phyloP scores from a whole-genome alignment of 1,140 invertebrate genomes.

The Anagrus nilaparvatae region DNA sequence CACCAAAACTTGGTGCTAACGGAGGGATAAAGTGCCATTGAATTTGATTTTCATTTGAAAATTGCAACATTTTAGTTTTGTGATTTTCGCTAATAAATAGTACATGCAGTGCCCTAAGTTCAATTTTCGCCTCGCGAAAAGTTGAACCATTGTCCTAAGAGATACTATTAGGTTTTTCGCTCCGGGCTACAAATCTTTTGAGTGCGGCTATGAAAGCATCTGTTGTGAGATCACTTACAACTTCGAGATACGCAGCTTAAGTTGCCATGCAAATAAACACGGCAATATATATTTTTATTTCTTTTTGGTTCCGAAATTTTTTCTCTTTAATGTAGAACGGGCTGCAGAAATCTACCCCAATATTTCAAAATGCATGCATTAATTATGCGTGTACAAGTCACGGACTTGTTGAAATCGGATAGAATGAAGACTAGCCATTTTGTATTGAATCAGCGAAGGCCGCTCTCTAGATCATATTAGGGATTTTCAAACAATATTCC shows the following conservation, averaged over 20 bases:
- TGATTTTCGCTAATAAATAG: neutral
- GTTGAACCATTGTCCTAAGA: neutral
- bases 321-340: too few relatives aligned
- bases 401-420: too few relatives aligned
- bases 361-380: too few relatives aligned
- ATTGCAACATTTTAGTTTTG: neutral
- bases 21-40: neutral
- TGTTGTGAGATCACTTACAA: conserved; percentile 17
- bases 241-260: conserved; percentile 21
- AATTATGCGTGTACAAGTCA: too few relatives aligned
- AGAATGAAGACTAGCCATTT: too few relatives aligned
- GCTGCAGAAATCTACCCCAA: too few relatives aligned
- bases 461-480: too few relatives aligned
- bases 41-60: neutral
- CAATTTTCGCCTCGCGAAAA: conserved; percentile 4
- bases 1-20: neutral
- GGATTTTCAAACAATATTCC: too few relatives aligned
- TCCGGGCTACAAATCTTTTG: neutral
- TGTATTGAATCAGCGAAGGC: too few relatives aligned
- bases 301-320: neutral
- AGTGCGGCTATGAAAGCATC: conserved; percentile 10
- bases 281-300: conserved; percentile 9
- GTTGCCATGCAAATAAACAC: conserved; percentile 19
- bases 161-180: neutral
- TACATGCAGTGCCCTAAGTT: neutral